A percentile compares a stretch with the other conserved stretches of the same genome.
Conservation (phyloP, 2,113 vertebrate genomes). For the Apodemus sylvaticus region DNA sequence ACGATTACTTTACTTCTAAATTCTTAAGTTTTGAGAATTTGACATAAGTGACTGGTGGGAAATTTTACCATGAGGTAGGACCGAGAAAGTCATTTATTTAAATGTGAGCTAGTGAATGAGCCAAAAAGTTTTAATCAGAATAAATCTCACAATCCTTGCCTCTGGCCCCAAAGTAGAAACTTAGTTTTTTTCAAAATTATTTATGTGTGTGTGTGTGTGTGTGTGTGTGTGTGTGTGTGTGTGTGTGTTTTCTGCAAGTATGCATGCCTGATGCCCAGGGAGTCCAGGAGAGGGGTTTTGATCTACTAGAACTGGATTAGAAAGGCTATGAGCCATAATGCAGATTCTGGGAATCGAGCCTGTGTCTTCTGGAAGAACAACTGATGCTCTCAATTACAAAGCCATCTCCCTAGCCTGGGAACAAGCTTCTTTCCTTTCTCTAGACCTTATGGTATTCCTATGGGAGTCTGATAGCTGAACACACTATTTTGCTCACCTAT, state of each 20-base stretch:
- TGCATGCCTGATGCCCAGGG: background rate
- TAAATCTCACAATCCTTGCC: background rate
- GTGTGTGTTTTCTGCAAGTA: background rate
- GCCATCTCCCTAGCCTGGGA: background rate
- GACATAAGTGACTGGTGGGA: background rate
- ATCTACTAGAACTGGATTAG: background rate
- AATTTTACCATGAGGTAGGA: background rate
- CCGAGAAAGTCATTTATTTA: background rate
- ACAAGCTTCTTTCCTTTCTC: background rate
- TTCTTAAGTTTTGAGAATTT: conserved; percentile 12
- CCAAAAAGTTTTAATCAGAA: background rate
- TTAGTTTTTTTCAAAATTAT: background rate
- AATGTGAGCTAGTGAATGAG: background rate
- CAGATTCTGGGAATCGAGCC: background rate
- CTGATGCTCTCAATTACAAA: background rate
- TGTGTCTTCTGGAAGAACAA: background rate
- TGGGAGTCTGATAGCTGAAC: background rate
- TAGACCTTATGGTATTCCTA: background rate
- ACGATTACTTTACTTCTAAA: background rate
- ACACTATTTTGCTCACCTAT: background rate
- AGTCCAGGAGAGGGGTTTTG: background rate
- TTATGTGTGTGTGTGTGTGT: background rate
- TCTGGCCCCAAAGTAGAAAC: background rate
- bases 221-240: background rate
- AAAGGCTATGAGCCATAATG: background rate